These are phyloP conservation scores for Fundulus diaphanus DNA, from an alignment of 2,797 vertebrate species.

Conservation along the genomic window DNA sequence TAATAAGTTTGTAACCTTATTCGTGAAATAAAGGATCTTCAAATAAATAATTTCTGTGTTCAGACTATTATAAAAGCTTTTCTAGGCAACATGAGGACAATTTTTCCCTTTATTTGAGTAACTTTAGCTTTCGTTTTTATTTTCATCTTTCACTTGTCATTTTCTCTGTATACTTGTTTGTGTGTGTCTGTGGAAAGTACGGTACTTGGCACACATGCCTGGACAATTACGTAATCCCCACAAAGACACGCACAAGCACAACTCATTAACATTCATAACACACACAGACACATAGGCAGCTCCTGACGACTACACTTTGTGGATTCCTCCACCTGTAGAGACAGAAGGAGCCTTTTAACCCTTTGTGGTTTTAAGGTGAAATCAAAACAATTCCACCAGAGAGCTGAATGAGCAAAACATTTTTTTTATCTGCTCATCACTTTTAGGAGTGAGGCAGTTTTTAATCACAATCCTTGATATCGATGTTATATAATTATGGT, in stretches of 20 bases:
- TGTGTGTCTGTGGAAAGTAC: constrained; percentile 69
- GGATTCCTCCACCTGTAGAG: constrained; percentile 56
- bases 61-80: background rate
- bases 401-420: background rate
- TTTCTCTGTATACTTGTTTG: background rate
- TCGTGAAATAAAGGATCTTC: too few species aligned
- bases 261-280: constrained; percentile 45
- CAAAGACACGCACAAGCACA: constrained; percentile 37
- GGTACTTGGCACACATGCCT: constrained; percentile 67
- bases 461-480: background rate
- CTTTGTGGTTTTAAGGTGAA: constrained; percentile 44
- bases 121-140: constrained; percentile 1
- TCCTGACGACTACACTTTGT: constrained; percentile 14
- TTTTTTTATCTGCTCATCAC: background rate
- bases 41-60: background rate
- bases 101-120: constrained; percentile 14
- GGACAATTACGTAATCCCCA: constrained; percentile 73
- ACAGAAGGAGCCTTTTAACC: constrained; percentile 56
- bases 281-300: constrained; percentile 3
- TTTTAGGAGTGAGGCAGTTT: background rate
- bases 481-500: background rate
- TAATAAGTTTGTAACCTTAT: background rate
- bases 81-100: constrained; percentile 27
- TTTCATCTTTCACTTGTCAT: constrained; percentile 14
- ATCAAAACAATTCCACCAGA: background rate